phyloP scores from a whole-genome alignment of 2,797 vertebrate species.

The Tokudaia tokunoshimensis region DNA sequence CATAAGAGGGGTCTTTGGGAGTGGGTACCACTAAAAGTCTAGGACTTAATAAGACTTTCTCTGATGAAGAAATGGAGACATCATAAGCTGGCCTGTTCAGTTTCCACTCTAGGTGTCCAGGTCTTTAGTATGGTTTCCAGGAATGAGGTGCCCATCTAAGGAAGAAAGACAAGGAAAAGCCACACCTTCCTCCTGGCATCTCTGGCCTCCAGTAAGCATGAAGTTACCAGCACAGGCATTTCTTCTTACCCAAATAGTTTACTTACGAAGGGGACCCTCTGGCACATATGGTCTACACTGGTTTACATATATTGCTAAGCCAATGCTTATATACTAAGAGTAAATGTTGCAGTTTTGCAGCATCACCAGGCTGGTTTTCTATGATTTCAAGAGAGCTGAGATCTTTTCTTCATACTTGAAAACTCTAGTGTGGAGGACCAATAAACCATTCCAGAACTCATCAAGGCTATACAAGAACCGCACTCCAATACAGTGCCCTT shows the following conservation, averaged over 20 bases:
- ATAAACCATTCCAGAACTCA: conserved; percentile 50
- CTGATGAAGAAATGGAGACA: not conserved
- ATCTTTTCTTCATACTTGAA: conserved; percentile 29
- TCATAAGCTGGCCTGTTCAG: not conserved
- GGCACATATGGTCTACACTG: conserved; percentile 36
- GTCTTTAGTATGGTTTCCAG: not conserved
- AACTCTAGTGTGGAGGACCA: conserved; percentile 47
- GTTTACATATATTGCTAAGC: conserved; percentile 11
- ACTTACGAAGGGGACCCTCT: conserved; percentile 59
- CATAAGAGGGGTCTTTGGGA: not conserved
- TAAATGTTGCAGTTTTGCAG: conserved; percentile 24
- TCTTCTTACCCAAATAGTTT: conserved; percentile 56
- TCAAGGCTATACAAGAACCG: not conserved
- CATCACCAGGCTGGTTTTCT: not conserved
- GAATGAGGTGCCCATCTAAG: not conserved
- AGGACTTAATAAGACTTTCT: not conserved
- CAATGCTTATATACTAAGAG: conserved; percentile 38
- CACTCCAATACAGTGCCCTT: not conserved
- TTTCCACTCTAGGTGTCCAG: not conserved
- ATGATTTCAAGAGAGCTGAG: not conserved
- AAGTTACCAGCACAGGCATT: not conserved
- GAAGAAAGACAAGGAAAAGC: not conserved
- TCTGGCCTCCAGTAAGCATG: not conserved
- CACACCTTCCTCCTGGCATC: not conserved
- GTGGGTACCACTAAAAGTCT: not conserved